A percentile compares a stretch with the other conserved stretches of the same genome.
Evolutionary conservation across 2,888 invertebrate genomes (phyloP).

Genomic region (Hylaea fasciaria): DNA sequence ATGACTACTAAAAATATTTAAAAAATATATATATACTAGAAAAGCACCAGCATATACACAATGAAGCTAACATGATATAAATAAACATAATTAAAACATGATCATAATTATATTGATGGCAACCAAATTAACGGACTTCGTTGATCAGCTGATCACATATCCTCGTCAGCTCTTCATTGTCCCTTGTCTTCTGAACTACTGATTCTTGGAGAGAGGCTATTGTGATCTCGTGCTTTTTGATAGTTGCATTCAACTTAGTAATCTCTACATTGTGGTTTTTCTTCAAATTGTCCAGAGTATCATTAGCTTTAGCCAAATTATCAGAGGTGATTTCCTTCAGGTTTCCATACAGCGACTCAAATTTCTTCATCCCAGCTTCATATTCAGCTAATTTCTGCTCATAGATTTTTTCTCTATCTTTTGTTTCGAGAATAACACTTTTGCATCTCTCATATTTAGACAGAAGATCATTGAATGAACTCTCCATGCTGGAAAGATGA

Average conservation of each 20-base stretch:
- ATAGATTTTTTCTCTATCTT: slow-evolving; percentile 87
- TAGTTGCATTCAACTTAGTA: slow-evolving; percentile 92
- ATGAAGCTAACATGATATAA: slow-evolving; percentile 24
- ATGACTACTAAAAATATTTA: slow-evolving; percentile 26
- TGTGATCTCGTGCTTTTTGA: slow-evolving; percentile 95
- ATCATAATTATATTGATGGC: slow-evolving; percentile 2
- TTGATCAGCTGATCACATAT: slow-evolving; percentile 97
- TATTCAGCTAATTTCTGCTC: slow-evolving; percentile 88
- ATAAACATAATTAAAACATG: neutral
- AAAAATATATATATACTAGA: slow-evolving; percentile 36
- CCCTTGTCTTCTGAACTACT: slow-evolving; percentile 93
- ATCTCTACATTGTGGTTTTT: slow-evolving; percentile 91
- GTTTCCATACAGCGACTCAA: slow-evolving; percentile 92
- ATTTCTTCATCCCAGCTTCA: slow-evolving; percentile 88
- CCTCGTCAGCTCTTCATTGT: slow-evolving; percentile 94
- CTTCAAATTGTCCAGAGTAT: slow-evolving; percentile 90
- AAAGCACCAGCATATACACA: slow-evolving; percentile 42
- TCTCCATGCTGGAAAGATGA: slow-evolving; percentile 85
- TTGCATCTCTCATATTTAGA: slow-evolving; percentile 88
- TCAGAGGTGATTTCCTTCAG: slow-evolving; percentile 94
- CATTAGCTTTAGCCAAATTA: slow-evolving; percentile 89
- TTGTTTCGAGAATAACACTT: slow-evolving; percentile 77
- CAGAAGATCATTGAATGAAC: slow-evolving; percentile 86
- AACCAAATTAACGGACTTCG: slow-evolving; percentile 63
- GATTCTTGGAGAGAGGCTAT: slow-evolving; percentile 92